Conservation (phyloP, 2,113 vertebrate species). For the Colossoma macropomum region DNA sequence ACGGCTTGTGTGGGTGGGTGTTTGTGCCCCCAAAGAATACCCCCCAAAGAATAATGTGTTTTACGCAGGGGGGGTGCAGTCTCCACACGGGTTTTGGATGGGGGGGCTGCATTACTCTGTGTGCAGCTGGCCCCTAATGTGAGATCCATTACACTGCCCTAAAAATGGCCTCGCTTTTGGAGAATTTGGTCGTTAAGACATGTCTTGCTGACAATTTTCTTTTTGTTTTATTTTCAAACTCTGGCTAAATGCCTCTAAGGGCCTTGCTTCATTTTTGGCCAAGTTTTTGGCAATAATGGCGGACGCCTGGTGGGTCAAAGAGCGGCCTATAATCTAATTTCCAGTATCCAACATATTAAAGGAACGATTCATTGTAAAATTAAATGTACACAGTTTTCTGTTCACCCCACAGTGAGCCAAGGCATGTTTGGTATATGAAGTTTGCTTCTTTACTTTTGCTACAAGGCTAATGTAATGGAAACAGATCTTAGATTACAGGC, state of each 20-base stretch:
- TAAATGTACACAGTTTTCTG: neutral
- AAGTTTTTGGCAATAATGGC: slow-evolving; percentile 31
- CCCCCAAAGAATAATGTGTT: slow-evolving; percentile 59
- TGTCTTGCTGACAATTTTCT: slow-evolving; percentile 50
- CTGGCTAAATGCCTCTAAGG: slow-evolving; percentile 30
- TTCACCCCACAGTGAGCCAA: too few species aligned
- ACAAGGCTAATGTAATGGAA: too few species aligned
- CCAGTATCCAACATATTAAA: neutral
- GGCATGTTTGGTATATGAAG: too few species aligned
- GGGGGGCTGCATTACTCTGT: slow-evolving; percentile 36
- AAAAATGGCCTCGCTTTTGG: slow-evolving; percentile 53
- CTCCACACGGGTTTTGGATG: slow-evolving; percentile 34
- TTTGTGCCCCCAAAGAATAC: slow-evolving; percentile 45
- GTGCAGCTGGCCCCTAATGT: slow-evolving; percentile 56
- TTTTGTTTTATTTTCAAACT: slow-evolving; percentile 29
- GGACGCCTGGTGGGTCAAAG: slow-evolving; percentile 26
- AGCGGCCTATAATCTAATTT: slow-evolving; percentile 12
- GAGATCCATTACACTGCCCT: slow-evolving; percentile 58
- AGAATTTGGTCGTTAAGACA: slow-evolving; percentile 54
- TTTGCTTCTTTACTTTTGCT: too few species aligned
- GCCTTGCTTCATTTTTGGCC: slow-evolving; percentile 22
- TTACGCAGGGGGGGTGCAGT: slow-evolving; percentile 34
- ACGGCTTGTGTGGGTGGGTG: slow-evolving; percentile 46
- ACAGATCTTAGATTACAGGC: too few species aligned
- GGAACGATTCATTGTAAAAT: neutral